These are phyloP conservation scores for Neostethus bicornis DNA, from an alignment of 2,797 vertebrate genomes.

Conservation along the genomic window DNA sequence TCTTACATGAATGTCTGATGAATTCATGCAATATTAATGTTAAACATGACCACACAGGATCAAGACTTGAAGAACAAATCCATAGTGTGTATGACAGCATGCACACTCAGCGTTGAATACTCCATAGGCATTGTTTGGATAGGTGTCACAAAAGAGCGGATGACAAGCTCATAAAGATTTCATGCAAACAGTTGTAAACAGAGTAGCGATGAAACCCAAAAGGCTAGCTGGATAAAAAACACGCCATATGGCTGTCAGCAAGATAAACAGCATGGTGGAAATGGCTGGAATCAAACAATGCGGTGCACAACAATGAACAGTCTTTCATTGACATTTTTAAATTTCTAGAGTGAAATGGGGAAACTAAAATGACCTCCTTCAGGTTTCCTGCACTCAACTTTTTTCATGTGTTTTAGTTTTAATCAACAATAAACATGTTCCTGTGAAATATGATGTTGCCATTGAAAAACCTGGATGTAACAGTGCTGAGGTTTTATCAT, in stretches of 20 bases:
- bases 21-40: constrained; percentile 7
- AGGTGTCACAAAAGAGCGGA: constrained; percentile 21
- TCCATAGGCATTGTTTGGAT: constrained; percentile 14
- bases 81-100: constrained; percentile 13
- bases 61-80: constrained; percentile 1
- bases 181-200: constrained; percentile 15
- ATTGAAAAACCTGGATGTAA: constrained; percentile 17
- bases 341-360: background rate
- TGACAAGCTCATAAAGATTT: constrained; percentile 29
- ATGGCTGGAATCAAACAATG: constrained; percentile 2
- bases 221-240: constrained; percentile 10
- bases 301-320: background rate
- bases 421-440: background rate
- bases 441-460: constrained; percentile 18
- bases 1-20: constrained; percentile 6
- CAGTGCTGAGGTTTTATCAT: constrained; percentile 31
- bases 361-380: constrained; percentile 2
- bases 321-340: constrained; percentile 3
- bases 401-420: constrained; percentile 4
- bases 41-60: background rate
- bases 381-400: constrained; percentile 9
- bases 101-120: constrained; percentile 27
- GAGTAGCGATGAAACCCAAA: constrained; percentile 8
- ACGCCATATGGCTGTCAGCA: constrained; percentile 9
- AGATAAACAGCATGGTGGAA: constrained; percentile 9